These are phyloP conservation scores for Enteromius unitaeniatus DNA, from an alignment of 2,797 vertebrate species.

Conservation along the genomic window DNA sequence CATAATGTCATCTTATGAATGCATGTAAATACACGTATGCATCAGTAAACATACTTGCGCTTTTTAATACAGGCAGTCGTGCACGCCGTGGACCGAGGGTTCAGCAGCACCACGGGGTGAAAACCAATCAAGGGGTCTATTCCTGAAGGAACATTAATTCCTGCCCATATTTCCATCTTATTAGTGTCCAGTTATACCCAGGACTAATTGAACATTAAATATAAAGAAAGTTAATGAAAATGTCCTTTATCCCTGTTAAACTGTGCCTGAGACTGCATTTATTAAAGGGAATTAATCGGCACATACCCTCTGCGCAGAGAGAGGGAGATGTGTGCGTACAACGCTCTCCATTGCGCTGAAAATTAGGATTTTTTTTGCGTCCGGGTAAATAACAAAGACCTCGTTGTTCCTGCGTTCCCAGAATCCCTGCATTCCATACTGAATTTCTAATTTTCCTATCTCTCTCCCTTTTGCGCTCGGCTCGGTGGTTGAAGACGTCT, in stretches of 20 bases:
- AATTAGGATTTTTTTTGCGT: conserved; percentile 69
- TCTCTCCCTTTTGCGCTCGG: neutral
- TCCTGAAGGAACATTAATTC: conserved; percentile 84
- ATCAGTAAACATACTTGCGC: conserved; percentile 74
- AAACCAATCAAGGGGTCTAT: conserved; percentile 79
- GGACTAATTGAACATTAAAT: conserved; percentile 90
- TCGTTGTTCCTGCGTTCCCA: conserved; percentile 66
- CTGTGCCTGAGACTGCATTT: conserved; percentile 87
- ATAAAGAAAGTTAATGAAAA: conserved; percentile 90
- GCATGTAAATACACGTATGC: conserved; percentile 74
- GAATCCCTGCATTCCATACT: conserved; percentile 64
- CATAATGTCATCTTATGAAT: conserved; percentile 69
- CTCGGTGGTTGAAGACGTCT: conserved; percentile 2
- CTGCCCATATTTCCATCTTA: conserved; percentile 85
- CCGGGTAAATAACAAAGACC: conserved; percentile 75
- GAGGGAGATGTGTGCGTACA: conserved; percentile 75
- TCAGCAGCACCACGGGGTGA: conserved; percentile 67
- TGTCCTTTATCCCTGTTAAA: conserved; percentile 88
- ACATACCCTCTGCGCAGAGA: conserved; percentile 71
- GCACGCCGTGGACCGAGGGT: conserved; percentile 63
- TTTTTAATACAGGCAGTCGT: conserved; percentile 73
- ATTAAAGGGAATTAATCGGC: conserved; percentile 83
- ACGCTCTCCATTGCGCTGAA: conserved; percentile 68
- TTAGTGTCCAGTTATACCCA: conserved; percentile 85
- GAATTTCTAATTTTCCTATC: conserved; percentile 61